Conservation (phyloP, 1,140 invertebrate species). For the Maconellicoccus hirsutus region DNA sequence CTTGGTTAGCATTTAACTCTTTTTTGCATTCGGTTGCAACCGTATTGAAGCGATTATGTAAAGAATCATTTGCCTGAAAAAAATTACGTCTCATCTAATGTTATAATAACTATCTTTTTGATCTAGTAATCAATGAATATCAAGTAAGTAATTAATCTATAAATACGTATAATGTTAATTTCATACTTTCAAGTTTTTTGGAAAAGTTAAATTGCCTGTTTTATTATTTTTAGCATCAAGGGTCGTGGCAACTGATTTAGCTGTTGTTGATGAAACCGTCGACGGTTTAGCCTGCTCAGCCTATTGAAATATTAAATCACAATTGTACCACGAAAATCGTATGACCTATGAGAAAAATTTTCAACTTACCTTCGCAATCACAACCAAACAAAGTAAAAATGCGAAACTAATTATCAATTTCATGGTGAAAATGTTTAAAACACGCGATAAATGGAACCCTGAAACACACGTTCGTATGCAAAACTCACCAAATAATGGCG, state of each 20-base stretch:
- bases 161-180: background rate
- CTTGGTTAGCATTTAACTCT: constrained; percentile 14
- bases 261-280: background rate
- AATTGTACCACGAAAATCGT: too few species aligned
- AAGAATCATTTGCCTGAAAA: constrained; percentile 6
- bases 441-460: background rate
- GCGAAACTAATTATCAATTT: background rate
- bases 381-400: background rate
- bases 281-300: background rate
- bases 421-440: background rate
- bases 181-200: constrained; percentile 11
- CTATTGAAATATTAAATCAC: constrained; percentile 2
- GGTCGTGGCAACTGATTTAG: background rate
- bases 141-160: too few species aligned
- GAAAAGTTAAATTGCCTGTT: background rate
- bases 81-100: background rate
- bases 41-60: background rate
- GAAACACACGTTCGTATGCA: background rate
- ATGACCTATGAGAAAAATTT: background rate
- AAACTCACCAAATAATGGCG: background rate
- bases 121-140: too few species aligned
- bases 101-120: too few species aligned
- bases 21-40: constrained; percentile 13
- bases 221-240: constrained; percentile 6
- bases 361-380: background rate